Evolutionary conservation across 1,140 invertebrate species (phyloP), one percentile per base, ranked within the genome.

Genomic region (Solenopsis invicta): DNA sequence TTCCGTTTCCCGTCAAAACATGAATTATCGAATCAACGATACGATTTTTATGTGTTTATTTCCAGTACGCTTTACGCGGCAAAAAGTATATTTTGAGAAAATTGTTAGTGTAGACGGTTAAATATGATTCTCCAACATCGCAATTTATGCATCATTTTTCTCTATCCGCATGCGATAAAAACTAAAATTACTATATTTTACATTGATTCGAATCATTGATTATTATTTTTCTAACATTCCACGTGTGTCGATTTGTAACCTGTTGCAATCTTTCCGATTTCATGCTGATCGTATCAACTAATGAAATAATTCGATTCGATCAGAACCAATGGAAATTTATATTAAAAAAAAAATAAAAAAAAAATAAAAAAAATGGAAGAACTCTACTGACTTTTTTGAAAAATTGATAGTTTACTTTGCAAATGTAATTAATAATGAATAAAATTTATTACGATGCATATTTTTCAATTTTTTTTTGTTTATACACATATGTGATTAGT

Each of bases 11-110:
- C 13, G 3, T 37, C 29, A 75, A n/a, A 56, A 13, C 24, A 10
- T 75, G n/a, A 41, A 16, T 59, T 13, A 34, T 59, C n/a, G 8
- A 56, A 56, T 41, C 41, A 41, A 41, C 1, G 18, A 74, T 74
- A 41, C 1, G 18, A 74, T 74, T 74, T 54, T 34, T 54, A 74
- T 56, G n/a, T 59, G 9, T 72, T 72, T 16, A 56, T 8, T 59
- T 56, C 8, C 12, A 34, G n/a, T 54, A 69, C 9, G 8, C 45
- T 74, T 54, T 52, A 3, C n/a, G n/a, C 8, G 4, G 21, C 6
- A 16, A n/a, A 50, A 13, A 62, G 48, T 50, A 45, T 76, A 45
- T 76, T 0, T 13, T 16, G 2, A 41, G 4, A 61, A 62, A 45
- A 77, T 29, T 24, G 16, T 10, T 41, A 41, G 4, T 41, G 13